phyloP scores from a whole-genome alignment of 2,888 invertebrate genomes.

The Chironomus tentans region DNA sequence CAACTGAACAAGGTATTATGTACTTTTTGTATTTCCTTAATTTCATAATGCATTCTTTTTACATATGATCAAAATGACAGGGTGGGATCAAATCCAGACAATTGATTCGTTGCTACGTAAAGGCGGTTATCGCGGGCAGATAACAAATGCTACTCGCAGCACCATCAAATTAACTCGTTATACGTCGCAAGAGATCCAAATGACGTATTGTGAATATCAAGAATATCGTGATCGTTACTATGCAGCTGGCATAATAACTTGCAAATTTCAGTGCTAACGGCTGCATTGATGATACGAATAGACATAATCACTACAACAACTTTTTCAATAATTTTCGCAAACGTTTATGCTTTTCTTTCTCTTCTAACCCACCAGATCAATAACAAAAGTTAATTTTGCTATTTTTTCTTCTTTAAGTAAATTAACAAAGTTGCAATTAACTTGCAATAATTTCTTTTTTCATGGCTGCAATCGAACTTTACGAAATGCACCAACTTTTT shows the following conservation, averaged over 20 bases:
- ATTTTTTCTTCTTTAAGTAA: too few relatives aligned
- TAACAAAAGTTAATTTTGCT: neutral
- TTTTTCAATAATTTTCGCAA: neutral
- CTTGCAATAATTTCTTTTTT: too few relatives aligned
- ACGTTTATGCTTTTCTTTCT: slow-evolving; percentile 2
- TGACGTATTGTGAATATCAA: slow-evolving; percentile 73
- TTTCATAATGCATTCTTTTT: slow-evolving; percentile 30
- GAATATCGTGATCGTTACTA: slow-evolving; percentile 35
- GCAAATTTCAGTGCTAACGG: slow-evolving; percentile 16
- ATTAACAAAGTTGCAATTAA: too few relatives aligned
- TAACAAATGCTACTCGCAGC: slow-evolving; percentile 78
- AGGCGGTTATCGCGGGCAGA: slow-evolving; percentile 88
- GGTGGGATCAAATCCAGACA: slow-evolving; percentile 98
- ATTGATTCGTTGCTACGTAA: slow-evolving; percentile 95
- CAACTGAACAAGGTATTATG: slow-evolving; percentile 83
- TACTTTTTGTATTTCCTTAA: slow-evolving; percentile 1
- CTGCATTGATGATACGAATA: neutral
- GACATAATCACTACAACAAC: neutral
- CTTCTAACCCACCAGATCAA: neutral
- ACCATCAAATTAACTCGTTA: slow-evolving; percentile 92
- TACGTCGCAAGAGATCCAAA: slow-evolving; percentile 90
- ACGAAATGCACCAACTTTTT: too few relatives aligned
- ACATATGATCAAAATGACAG: slow-evolving; percentile 44
- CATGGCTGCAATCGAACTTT: too few relatives aligned
- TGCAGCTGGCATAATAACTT: neutral